These are phyloP conservation scores for Parapristionchus giblindavisi DNA, from an alignment of 2,888 invertebrate species.

Conservation along the genomic window DNA sequence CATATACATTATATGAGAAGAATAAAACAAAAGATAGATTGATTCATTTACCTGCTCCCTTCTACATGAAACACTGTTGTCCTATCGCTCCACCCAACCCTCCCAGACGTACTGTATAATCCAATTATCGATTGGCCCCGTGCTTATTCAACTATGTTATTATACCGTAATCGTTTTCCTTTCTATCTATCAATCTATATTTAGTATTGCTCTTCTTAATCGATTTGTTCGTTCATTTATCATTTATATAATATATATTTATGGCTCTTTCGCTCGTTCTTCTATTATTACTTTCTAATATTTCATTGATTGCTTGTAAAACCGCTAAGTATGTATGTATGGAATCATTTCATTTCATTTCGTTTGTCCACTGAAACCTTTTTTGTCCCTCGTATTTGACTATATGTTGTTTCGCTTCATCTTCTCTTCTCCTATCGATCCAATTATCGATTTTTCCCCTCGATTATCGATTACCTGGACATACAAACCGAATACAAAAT, in stretches of 20 bases:
- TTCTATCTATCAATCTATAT: slow-evolving; percentile 5
- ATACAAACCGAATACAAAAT: too few species aligned
- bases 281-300: neutral
- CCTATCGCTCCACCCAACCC: neutral
- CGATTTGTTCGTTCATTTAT: neutral
- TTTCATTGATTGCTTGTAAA: neutral
- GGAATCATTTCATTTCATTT: too few species aligned
- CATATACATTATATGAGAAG: too few species aligned
- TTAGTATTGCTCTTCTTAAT: slow-evolving; percentile 19
- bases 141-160: slow-evolving; percentile 4
- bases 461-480: too few species aligned
- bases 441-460: too few species aligned
- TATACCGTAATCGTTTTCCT: neutral
- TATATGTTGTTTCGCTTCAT: neutral
- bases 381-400: too few species aligned
- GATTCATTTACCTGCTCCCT: neutral
- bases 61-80: slow-evolving; percentile 4
- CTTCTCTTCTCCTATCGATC: neutral
- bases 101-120: slow-evolving; percentile 6
- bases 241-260: neutral
- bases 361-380: too few species aligned
- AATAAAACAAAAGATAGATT: neutral
- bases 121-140: slow-evolving; percentile 2
- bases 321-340: too few species aligned
- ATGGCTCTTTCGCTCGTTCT: neutral